Evolutionary conservation across 1,140 invertebrate genomes (phyloP), one percentile per base, ranked within the genome.

Genomic region (Calephelis nemesis): DNA sequence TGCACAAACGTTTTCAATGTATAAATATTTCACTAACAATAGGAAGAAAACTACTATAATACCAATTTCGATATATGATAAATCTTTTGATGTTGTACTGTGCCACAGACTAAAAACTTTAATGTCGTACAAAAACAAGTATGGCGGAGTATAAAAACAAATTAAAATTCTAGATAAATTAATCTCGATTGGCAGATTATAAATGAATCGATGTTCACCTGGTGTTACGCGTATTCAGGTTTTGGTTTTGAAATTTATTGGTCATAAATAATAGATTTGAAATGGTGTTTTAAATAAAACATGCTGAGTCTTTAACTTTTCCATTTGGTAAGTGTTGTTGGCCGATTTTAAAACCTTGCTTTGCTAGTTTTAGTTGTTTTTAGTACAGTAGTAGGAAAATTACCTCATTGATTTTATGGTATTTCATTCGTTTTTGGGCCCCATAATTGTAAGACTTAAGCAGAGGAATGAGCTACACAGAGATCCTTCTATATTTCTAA

Each of bases 141-240:
- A 58, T 58, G 30, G 54, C 30, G 54, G 19, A 58, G 19, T 39
- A 39, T 39, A 58, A 12, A 58, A 58, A 11, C 54, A 58, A 58
- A 58, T 58, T 58, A 58, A 58, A 58, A 58, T 58, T 58, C 54
- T 58, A 58, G 54, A 58, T 58, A 58, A 58, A 58, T 58, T 58
- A 58, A 58, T 58, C 54, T 58, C 39, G 54, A 58, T 58, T 58
- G 54, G 54, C 39, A 40, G 54, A 58, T 58, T 58, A 58, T 58
- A 58, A 58, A 58, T 58, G 54, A 58, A 58, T 30, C 30, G 10
- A 58, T 58, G 30, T 58, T 58, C 54, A 58, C 54, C 54, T 30
- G 54, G 54, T 58, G 54, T 58, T 58, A 58, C 54, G 54, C 54
- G 54, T 58, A 58, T 58, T 58, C 54, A 58, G 54, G 54, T 58